Conservation (phyloP, 2,888 invertebrate species). For the Hirtodrosophila cameraria region DNA sequence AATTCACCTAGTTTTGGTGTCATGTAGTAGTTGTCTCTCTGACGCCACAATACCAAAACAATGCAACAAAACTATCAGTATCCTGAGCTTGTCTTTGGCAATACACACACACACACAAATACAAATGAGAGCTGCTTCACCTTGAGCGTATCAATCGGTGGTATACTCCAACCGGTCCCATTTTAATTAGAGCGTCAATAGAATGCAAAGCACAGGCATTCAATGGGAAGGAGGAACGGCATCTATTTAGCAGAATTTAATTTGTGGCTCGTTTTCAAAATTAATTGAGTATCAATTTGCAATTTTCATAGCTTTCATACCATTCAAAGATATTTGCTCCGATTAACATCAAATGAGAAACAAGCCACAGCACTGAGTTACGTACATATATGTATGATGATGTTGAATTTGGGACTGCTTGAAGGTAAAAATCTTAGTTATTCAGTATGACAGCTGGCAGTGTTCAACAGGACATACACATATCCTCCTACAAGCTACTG, state of each 20-base stretch:
- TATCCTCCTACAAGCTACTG: slow-evolving; percentile 14
- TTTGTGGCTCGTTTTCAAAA: slow-evolving; percentile 36
- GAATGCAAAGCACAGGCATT: slow-evolving; percentile 53
- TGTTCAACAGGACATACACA: slow-evolving; percentile 13
- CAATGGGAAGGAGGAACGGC: background rate
- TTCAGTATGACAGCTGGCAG: slow-evolving; percentile 39
- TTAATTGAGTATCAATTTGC: slow-evolving; percentile 26
- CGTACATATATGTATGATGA: too few relatives aligned
- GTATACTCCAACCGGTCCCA: slow-evolving; percentile 6
- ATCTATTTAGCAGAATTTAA: slow-evolving; percentile 15
- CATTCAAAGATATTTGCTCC: slow-evolving; percentile 38
- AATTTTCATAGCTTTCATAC: slow-evolving; percentile 24
- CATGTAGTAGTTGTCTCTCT: slow-evolving; percentile 43
- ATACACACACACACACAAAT: slow-evolving; percentile 18
- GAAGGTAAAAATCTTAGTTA: slow-evolving; percentile 39
- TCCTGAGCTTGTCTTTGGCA: slow-evolving; percentile 3
- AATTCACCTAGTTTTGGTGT: slow-evolving; percentile 49
- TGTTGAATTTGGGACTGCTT: slow-evolving; percentile 37
- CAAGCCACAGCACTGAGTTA: slow-evolving; percentile 5
- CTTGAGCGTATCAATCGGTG: slow-evolving; percentile 51
- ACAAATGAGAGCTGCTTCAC: slow-evolving; percentile 38
- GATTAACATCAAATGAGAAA: slow-evolving; percentile 50
- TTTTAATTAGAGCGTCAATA: slow-evolving; percentile 80
- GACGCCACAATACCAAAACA: slow-evolving; percentile 47
- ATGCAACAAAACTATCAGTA: slow-evolving; percentile 40